Conservation (phyloP, 2,113 vertebrate species). For the Micronisus gabar region DNA sequence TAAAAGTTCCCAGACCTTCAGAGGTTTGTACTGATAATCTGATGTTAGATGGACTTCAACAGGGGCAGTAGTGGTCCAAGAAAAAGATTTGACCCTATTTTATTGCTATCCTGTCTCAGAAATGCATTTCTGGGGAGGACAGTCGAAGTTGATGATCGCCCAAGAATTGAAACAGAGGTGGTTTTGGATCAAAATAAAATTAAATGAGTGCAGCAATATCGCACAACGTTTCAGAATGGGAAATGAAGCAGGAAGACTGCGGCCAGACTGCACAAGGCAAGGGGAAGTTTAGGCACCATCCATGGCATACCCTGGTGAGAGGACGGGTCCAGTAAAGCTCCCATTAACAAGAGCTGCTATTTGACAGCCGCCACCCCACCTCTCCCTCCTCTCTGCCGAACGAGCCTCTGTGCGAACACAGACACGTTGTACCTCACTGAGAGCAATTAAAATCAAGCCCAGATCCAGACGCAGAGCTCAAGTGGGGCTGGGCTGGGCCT, state of each 20-base stretch:
- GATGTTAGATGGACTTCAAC: neutral
- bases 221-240: neutral
- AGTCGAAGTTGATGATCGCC: neutral
- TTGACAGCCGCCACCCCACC: neutral
- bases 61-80: neutral
- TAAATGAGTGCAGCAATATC: rapidly evolving
- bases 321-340: neutral
- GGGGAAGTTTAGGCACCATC: neutral
- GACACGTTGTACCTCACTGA: rapidly evolving
- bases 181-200: neutral
- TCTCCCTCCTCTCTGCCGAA: neutral
- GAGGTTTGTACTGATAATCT: neutral
- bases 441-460: neutral
- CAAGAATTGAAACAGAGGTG: neutral
- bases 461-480: neutral
- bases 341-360: neutral
- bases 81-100: neutral
- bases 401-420: neutral
- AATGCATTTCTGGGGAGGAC: neutral
- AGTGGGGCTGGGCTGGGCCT: neutral
- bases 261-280: neutral
- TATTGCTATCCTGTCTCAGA: neutral
- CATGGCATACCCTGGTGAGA: neutral
- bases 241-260: neutral
- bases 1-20: neutral